Evolutionary conservation across 2,888 invertebrate genomes (phyloP).

Genomic region (Panzeria rudis): DNA sequence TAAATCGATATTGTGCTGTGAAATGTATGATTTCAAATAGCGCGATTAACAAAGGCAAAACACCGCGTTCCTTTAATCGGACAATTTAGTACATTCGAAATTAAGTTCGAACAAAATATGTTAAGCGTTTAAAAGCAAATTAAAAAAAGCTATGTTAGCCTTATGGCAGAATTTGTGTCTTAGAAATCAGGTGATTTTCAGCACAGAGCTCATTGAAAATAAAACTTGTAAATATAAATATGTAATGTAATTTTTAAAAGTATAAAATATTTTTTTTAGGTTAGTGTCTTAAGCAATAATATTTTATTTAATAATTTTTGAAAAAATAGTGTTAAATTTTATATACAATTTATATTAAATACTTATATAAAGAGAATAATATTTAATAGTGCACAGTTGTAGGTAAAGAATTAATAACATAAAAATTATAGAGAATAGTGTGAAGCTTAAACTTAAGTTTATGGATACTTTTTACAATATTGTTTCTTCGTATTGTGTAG

Average conservation of each 20-base stretch:
- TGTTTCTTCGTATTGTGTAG: not conserved
- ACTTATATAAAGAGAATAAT: conserved; percentile 27
- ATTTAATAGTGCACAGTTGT: conserved; percentile 1
- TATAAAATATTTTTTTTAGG: not conserved
- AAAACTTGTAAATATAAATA: not conserved
- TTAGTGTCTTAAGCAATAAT: conserved; percentile 53
- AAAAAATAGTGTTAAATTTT: conserved; percentile 54
- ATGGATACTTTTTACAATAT: conserved; percentile 41
- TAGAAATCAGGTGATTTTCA: too few species aligned
- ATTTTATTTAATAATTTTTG: conserved; percentile 57
- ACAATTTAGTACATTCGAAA: too few species aligned
- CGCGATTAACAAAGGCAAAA: too few species aligned
- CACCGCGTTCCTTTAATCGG: too few species aligned
- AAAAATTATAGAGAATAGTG: not conserved
- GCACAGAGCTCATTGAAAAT: too few species aligned
- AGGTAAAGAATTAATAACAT: not conserved
- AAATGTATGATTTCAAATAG: too few species aligned
- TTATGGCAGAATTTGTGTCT: too few species aligned
- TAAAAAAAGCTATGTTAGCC: too few species aligned
- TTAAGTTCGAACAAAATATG: too few species aligned
- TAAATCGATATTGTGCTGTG: too few species aligned
- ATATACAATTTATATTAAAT: conserved; percentile 63
- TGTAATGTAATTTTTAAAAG: not conserved
- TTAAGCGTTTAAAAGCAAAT: too few species aligned
- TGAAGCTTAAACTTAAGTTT: conserved; percentile 35